Conservation (phyloP, 2,113 vertebrate genomes). For the Anseranas semipalmata region DNA sequence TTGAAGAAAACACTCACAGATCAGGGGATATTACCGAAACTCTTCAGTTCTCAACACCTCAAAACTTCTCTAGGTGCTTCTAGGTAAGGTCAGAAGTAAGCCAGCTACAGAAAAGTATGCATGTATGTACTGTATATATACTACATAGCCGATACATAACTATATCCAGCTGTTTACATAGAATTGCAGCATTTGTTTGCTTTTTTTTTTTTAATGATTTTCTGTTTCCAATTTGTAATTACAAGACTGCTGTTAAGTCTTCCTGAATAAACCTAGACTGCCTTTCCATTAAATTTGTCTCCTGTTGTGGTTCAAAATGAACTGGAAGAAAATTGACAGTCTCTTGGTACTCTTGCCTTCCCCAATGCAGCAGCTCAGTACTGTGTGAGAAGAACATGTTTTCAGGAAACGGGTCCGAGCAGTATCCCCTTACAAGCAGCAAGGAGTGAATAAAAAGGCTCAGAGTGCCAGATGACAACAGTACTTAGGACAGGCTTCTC, state of each 20-base stretch:
- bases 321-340: neutral
- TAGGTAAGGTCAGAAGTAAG: neutral
- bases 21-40: neutral
- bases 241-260: neutral
- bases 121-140: neutral
- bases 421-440: neutral
- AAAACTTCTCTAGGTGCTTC: neutral
- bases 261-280: neutral
- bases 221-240: constrained; percentile 26
- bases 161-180: neutral
- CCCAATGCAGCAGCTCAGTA: neutral
- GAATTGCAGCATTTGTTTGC: neutral
- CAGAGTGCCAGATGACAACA: neutral
- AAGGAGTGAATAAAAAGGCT: neutral
- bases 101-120: neutral
- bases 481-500: neutral
- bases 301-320: neutral
- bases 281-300: neutral
- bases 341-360: neutral
- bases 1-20: neutral
- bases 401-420: neutral
- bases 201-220: neutral
- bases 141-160: neutral
- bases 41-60: accelerated
- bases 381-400: neutral